Evolutionary conservation across 2,113 vertebrate genomes (phyloP).

Genomic region (Myotis yumanensis): DNA sequence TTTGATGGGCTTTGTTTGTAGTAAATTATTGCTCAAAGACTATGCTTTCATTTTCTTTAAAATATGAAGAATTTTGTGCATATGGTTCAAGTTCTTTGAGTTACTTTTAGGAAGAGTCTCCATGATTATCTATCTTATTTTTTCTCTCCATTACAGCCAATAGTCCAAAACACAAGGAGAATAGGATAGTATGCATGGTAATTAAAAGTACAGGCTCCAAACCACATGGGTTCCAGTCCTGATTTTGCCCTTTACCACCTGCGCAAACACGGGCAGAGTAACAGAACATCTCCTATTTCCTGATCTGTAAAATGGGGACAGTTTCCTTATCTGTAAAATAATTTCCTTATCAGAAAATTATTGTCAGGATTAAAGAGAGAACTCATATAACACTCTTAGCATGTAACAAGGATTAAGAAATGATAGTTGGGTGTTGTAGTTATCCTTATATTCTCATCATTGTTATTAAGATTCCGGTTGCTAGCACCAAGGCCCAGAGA

Average conservation of each 20-base stretch:
- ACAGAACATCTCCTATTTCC: neutral
- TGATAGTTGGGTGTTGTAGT: neutral
- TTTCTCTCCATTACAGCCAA: neutral
- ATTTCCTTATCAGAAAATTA: neutral
- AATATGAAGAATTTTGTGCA: neutral
- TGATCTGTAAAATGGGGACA: conserved; percentile 8
- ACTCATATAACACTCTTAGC: neutral
- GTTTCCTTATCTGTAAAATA: conserved; percentile 40
- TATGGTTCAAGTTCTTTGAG: conserved; percentile 33
- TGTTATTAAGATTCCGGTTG: neutral
- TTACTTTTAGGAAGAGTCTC: conserved; percentile 50
- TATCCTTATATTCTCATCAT: conserved; percentile 3
- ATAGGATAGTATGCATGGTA: neutral
- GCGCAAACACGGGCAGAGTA: neutral
- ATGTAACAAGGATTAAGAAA: conserved; percentile 20
- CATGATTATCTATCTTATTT: neutral
- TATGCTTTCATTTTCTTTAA: conserved; percentile 37
- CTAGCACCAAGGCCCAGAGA: conserved; percentile 30
- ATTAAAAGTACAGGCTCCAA: conserved; percentile 18
- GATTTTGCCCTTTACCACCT: conserved; percentile 21
- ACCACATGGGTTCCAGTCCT: neutral
- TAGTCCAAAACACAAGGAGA: neutral
- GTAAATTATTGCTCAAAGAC: neutral
- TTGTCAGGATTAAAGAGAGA: neutral
- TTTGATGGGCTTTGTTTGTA: neutral